Conservation (phyloP, 1,140 invertebrate species). For the Atta colombica region DNA sequence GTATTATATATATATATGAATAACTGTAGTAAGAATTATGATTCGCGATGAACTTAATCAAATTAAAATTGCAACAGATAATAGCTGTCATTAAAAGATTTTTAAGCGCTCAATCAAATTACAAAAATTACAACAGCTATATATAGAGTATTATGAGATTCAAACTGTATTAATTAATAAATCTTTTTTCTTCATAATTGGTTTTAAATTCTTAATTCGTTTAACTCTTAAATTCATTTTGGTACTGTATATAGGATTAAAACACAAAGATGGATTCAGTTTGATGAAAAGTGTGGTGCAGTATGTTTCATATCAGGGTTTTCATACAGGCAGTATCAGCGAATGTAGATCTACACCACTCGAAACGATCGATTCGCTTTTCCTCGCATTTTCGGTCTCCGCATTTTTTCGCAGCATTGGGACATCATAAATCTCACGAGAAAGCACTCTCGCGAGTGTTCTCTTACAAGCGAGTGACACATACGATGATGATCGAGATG, state of each 20-base stretch:
- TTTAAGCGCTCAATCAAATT: not conserved
- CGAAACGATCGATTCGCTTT: constrained; percentile 32
- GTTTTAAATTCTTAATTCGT: not conserved
- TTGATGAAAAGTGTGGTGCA: not conserved
- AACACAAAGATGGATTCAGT: not conserved
- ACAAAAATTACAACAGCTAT: not conserved
- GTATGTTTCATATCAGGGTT: not conserved
- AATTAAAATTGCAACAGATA: constrained; percentile 7
- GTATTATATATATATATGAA: too few species aligned
- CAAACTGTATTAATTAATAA: not conserved
- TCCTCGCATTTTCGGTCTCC: constrained; percentile 27
- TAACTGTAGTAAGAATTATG: constrained; percentile 29
- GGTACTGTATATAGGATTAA: not conserved
- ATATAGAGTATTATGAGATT: too few species aligned
- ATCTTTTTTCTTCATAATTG: too few species aligned
- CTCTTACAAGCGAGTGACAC: constrained; percentile 30
- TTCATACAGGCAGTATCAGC: not conserved
- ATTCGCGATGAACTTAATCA: not conserved
- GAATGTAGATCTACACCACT: not conserved
- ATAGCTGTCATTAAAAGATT: not conserved
- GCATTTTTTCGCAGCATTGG: constrained; percentile 36
- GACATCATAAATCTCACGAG: constrained; percentile 47
- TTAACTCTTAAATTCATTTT: not conserved
- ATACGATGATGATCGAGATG: constrained; percentile 52
- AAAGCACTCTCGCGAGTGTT: constrained; percentile 52